Evolutionary conservation across 2,888 invertebrate species (phyloP), one percentile per base, ranked within the genome.

Genomic region (Nymphalis urticae): DNA sequence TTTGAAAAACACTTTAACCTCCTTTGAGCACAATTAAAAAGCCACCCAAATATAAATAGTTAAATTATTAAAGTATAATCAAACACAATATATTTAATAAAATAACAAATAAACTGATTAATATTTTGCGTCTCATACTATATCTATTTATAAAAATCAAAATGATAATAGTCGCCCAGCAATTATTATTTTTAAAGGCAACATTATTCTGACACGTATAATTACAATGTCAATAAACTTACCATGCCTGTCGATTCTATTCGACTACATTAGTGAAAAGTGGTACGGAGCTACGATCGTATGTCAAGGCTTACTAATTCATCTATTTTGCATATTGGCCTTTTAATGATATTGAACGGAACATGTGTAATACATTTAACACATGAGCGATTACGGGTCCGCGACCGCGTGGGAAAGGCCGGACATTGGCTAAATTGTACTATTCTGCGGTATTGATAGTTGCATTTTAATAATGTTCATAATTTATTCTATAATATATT

Each of bases 321-420:
- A 79, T 79, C 79, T 81, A 80, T 82, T 87, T 87, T 83, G 82
- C 86, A 87, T 88, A 86, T 84, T 86, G 87, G 85, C 87, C 84
- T 87, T 86, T 84, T 82, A 83, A 81, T 76, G 73, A 73, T 81
- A 81, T 83, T 75, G 80, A 77, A 82, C 79, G 81, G 77, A 80
- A 80, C 79, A 79, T 82, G 78, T 80, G 78, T 79, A 76, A 79
- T 82, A 81, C 75, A 76, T 82, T 80, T 77, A 75, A 81, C 79
- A 79, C 80, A 79, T 77, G 82, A 84, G 67, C 79, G 81, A 73
- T 73, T 74, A 78, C 77, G 78, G 82, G 85, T 84, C 80, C 76
- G 81, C 82, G 86, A 85, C 84, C 84, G 85, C 89, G 89, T 89
- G 90, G 85, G 90, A 90, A 88, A 83, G 77, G 75, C 76, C 81